Percentiles rank a stretch among this genome's conserved stretches.
Conservation (phyloP, 1,140 invertebrate genomes). For the Acromyrmex charruanus region DNA sequence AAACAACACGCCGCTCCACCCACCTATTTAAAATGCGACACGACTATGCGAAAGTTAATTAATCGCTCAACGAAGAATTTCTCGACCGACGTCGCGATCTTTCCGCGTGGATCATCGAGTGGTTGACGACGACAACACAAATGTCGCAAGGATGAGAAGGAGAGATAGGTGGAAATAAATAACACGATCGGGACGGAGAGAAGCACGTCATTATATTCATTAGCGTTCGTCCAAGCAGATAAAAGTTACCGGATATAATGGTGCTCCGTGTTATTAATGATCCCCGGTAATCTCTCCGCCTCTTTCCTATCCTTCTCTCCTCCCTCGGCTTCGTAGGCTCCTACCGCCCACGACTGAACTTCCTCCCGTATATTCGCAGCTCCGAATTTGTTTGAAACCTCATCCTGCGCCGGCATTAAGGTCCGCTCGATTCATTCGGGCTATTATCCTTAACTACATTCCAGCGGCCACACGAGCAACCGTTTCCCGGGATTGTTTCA, state of each 20-base stretch:
- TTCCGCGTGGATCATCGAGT: neutral
- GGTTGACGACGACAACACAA: neutral
- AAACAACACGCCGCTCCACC: neutral
- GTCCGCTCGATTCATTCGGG: conserved; percentile 71
- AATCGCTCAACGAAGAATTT: conserved; percentile 22
- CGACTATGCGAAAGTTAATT: conserved; percentile 43
- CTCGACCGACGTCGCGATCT: neutral
- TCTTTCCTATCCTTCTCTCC: conserved; percentile 50
- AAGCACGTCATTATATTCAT: conserved; percentile 78
- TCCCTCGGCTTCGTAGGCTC: neutral
- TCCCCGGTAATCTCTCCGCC: conserved; percentile 76
- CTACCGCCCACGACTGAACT: conserved; percentile 66
- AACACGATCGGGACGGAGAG: conserved; percentile 67
- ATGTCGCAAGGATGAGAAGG: neutral
- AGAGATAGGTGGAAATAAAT: conserved; percentile 61
- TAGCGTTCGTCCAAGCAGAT: conserved; percentile 77
- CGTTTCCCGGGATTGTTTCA: conserved; percentile 66
- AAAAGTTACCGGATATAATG: conserved; percentile 79
- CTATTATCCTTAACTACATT: conserved; percentile 76
- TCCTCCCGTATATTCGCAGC: conserved; percentile 71
- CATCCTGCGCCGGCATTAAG: conserved; percentile 67
- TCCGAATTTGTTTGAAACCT: conserved; percentile 75
- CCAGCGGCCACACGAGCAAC: conserved; percentile 69
- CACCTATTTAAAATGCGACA: conserved; percentile 3
- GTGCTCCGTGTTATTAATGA: conserved; percentile 79